Base-by-base conservation (phyloP, 2,797 vertebrate genomes). In the Dicrostonyx torquatus region DNA sequence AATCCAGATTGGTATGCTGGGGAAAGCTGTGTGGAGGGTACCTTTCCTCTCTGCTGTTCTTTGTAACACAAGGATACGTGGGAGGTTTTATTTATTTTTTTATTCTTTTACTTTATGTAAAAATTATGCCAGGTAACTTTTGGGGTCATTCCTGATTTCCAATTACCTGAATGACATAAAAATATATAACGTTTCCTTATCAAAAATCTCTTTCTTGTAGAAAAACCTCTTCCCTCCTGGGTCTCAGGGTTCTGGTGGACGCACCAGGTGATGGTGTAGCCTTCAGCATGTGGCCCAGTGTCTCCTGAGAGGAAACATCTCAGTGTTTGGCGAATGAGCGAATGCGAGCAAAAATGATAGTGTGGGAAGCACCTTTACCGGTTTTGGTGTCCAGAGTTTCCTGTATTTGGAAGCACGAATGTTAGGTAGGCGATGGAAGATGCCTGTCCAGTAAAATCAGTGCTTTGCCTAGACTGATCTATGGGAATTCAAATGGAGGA, bases 131-230 rank as follows among this genome's bases (percentile, higher is more conserved):
- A 37, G 17, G 58, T 80, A 88, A 34, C 53, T 94, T 93, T 83
- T 58, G 64, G 87, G 55, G 82, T 90, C 90, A 78, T 45, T 77
- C 5, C 34, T 93, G 5, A 62, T 94, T 87, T 88, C 73, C 88
- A 91, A 66, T 60, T 64, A 76, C 12, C 22, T 60, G 9, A 84
- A 78, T 91, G 78, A 90, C 22, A 60, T 77, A 17, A 82, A 89
- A 68, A 95, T 48, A 75, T 90, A 1, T 20, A 40, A 8, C 12
- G 17, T 87, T 94, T 83, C 87, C 40, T 73, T 64, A 73, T 70
- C 9, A 60, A 75, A 58, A 50, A 48, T 91, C 73, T 91, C 43
- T 87, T 78, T 89, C 26, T 50, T 77, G 15, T 34, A 34, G 85
- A 95, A 94, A 60, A 60, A 31, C 31, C 6, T 10, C 55, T 60